These are phyloP conservation scores for Epinephelus moara DNA, from an alignment of 2,113 vertebrate genomes.

Conservation along the genomic window DNA sequence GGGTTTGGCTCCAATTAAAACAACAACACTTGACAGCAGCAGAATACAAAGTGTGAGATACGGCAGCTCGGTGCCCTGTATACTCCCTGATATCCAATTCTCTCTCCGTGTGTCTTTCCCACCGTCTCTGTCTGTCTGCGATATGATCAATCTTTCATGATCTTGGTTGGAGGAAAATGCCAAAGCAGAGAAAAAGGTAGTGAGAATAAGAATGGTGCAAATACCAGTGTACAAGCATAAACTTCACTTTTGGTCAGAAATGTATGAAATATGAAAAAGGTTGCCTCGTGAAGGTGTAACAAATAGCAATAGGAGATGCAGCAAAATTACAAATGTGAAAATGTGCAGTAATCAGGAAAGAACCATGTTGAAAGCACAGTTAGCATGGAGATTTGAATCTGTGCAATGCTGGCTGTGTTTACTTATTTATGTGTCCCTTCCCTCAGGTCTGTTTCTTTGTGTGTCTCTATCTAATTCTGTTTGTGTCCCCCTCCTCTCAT, in stretches of 20 bases:
- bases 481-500: slow-evolving; percentile 35
- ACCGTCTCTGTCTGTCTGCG: slow-evolving; percentile 23
- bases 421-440: slow-evolving; percentile 34
- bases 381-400: slow-evolving; percentile 26
- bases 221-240: neutral
- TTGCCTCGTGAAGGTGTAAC: neutral
- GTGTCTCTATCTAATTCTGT: slow-evolving; percentile 51
- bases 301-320: neutral
- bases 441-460: slow-evolving; percentile 57
- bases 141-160: slow-evolving; percentile 50
- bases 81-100: slow-evolving; percentile 26
- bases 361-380: neutral
- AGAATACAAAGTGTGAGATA: slow-evolving; percentile 54
- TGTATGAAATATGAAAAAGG: slow-evolving; percentile 1
- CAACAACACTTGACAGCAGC: slow-evolving; percentile 68
- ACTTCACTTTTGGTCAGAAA: neutral
- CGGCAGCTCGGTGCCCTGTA: slow-evolving; percentile 37
- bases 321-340: slow-evolving; percentile 26
- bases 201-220: neutral
- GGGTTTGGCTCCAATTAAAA: slow-evolving; percentile 71
- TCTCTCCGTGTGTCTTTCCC: slow-evolving; percentile 25
- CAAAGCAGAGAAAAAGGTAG: neutral
- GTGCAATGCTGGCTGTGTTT: slow-evolving; percentile 27
- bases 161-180: neutral
- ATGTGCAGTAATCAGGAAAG: neutral